Conservation (phyloP, 2,888 invertebrate species). For the Myopa testacea region DNA sequence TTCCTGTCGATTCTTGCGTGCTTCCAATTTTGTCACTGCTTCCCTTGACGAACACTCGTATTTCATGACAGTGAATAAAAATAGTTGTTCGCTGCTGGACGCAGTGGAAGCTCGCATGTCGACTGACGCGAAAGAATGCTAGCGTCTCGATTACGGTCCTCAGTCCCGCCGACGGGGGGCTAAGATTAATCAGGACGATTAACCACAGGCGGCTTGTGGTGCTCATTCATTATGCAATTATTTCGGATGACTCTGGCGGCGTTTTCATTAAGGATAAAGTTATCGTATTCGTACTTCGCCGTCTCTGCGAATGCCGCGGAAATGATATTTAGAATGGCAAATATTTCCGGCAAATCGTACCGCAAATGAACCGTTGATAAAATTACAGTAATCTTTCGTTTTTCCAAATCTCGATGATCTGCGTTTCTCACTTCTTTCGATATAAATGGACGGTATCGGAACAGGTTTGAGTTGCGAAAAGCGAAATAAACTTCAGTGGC, state of each 20-base stretch:
- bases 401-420: no score
- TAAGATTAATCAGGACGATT: slow-evolving; percentile 60
- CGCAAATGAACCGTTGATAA: no score
- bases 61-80: slow-evolving; percentile 22
- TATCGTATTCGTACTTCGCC: not conserved
- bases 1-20: not conserved
- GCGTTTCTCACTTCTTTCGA: no score
- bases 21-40: slow-evolving; percentile 10
- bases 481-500: no score
- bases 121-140: slow-evolving; percentile 60
- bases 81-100: slow-evolving; percentile 18
- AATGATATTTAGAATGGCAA: slow-evolving; percentile 20
- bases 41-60: not conserved
- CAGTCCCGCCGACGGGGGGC: not conserved
- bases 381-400: no score
- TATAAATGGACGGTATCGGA: no score
- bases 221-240: slow-evolving; percentile 62
- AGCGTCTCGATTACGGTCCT: slow-evolving; percentile 37
- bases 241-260: slow-evolving; percentile 63
- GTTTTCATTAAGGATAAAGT: slow-evolving; percentile 46
- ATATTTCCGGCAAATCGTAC: no score
- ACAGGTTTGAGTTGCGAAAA: no score
- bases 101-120: slow-evolving; percentile 57
- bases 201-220: slow-evolving; percentile 41
- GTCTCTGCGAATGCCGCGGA: slow-evolving; percentile 8